Evolutionary conservation across 2,797 vertebrate species (phyloP), one percentile per base, ranked within the genome.

Genomic region (Cheracebus regulus): DNA sequence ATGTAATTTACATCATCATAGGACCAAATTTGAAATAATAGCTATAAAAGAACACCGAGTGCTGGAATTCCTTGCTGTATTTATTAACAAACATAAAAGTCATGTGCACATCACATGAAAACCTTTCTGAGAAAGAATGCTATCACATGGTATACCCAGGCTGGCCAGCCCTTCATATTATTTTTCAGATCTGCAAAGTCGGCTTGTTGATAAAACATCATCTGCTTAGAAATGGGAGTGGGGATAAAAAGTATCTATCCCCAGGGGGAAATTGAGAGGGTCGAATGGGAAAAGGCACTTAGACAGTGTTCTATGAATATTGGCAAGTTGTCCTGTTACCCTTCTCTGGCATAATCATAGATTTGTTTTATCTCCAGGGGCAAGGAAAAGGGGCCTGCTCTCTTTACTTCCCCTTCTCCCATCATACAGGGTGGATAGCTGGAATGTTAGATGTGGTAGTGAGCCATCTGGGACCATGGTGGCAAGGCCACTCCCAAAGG

Each of bases 61-160:
- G 48, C 90, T 90, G 89, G 58, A 76, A 90, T 96, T 85, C 92
- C 90, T 93, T 84, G 70, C 39, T 50, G 46, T 96, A 92, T 96
- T 97, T 97, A 78, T 92, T 79, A 92, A 79, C 70, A 94, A 97
- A 95, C 81, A 92, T 30, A 55, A 85, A 89, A 96, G 80, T 93
- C 96, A 95, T 33, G 52, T 82, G 87, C 85, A 82, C n/a, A 22
- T 61, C 88, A 73, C 89, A 88, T n/a, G 95, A 82, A 83, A 72
- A 82, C 36, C 48, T 93, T 88, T 76, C 92, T 84, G 92, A 96
- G 96, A 92, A 94, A 72, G 46, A 85, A 24, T 13, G 36, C 75
- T 50, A 50, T 91, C 96, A 95, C 96, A 76, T 44, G 93, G 36
- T 58, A 41, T 33, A 22, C 24, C 88, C 73, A 52, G 85, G 22